Percentiles rank a stretch among this genome's conserved stretches.
Conservation (phyloP, 2,113 vertebrate genomes). For the Semnopithecus entellus region DNA sequence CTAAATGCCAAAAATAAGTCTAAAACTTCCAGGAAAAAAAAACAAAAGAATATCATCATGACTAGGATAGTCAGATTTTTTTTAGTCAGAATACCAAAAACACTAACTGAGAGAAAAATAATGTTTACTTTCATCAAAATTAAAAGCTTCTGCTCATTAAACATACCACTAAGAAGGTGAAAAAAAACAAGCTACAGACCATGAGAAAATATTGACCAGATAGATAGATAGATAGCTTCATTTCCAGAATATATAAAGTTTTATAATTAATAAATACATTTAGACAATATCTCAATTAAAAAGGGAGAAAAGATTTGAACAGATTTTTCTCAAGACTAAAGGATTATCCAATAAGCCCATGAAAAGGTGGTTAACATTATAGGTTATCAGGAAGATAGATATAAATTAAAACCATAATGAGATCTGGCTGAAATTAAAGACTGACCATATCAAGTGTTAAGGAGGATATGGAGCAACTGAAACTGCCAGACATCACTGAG, state of each 20-base stretch:
- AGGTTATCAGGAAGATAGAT: not conserved
- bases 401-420: not conserved
- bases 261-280: not conserved
- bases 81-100: not conserved
- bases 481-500: not conserved
- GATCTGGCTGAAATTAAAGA: not conserved
- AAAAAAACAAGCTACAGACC: not conserved
- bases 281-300: not conserved
- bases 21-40: not conserved
- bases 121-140: not conserved
- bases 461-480: not conserved
- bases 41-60: not conserved
- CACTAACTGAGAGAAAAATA: not conserved
- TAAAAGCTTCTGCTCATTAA: not conserved
- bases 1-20: not conserved
- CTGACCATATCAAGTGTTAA: not conserved
- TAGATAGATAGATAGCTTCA: not conserved
- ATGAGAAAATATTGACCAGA: not conserved
- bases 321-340: not conserved
- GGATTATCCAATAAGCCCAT: not conserved
- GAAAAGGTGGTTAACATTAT: not conserved
- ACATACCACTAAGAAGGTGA: not conserved
- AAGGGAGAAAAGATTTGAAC: not conserved
- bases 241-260: constrained; percentile 5
- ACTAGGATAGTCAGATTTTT: not conserved